Base-by-base conservation (phyloP, 37 sponge, comb jelly and placozoan genomes). In the Cladorhizidae sp. region DNA sequence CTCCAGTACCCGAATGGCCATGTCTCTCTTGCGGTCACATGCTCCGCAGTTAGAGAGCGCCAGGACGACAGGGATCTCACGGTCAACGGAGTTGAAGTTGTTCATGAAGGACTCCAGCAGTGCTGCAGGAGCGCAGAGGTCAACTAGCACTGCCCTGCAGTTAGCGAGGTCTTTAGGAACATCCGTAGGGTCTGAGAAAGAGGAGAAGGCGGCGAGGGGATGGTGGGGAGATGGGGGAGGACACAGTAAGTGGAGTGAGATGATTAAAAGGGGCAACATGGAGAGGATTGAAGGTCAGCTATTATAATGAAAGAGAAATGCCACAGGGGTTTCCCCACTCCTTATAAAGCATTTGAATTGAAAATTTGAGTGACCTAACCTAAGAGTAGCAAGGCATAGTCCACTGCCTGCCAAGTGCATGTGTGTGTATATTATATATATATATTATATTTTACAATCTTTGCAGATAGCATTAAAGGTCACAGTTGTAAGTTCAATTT, bases 111-210 rank as follows among this genome's bases (percentile, higher is more conserved):
- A 64, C 40, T 84, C 81, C 38, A 92, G 32, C 49, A 92, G 36
- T 0, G 37, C 56, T 18, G 43, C 56, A 21, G 79, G 80, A 6
- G 92, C 88, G 20, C 80, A 57, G 23, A 63, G 57, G 56, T 92
- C 88, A 37, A 92, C 51, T 7, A 92, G 42, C 11, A 92, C 71
- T 8, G 85, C 92, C 42, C 72, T 83, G 56, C 65, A 83, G 80
- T 69, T 63, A n/a, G n/a, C 28, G 5, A 92, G 51, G 39, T 80
- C 62, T 1, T 49, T n/a, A 14, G 43, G 39, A 7, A 92, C 56
- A 32, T 92, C 92, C 17, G 29, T 78, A 28, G 80, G 64, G 45
- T 92, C 92, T 92, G 67, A 6, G 35, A 22, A 20, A 15, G 31
- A 36, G 43, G 71, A 37, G 70, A 40, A 40, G 20, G 40, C 12